phyloP scores from a whole-genome alignment of 2,888 invertebrate genomes.

The Actias luna region DNA sequence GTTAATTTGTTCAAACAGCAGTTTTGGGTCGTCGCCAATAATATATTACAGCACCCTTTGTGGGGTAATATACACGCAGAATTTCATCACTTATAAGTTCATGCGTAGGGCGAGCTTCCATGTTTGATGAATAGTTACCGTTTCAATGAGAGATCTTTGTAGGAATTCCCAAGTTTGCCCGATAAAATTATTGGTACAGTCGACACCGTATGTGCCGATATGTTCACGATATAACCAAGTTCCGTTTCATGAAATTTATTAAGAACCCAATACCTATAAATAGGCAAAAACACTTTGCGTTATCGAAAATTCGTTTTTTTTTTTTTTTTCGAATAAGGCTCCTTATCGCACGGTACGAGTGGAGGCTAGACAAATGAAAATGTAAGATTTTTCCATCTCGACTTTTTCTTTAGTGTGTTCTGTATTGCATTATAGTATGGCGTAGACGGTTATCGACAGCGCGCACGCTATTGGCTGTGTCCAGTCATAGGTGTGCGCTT shows the following conservation, averaged over 20 bases:
- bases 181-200: not conserved
- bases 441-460: too few species aligned
- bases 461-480: too few species aligned
- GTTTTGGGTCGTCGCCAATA: constrained; percentile 11
- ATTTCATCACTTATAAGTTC: constrained; percentile 10
- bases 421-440: too few species aligned
- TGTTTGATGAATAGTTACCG: not conserved
- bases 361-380: too few species aligned
- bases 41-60: constrained; percentile 14
- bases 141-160: constrained; percentile 7
- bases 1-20: constrained; percentile 15
- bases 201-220: not conserved
- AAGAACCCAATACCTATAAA: too few species aligned
- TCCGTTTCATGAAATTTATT: not conserved
- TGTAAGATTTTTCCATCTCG: too few species aligned
- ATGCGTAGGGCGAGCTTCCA: constrained; percentile 1
- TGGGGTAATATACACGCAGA: constrained; percentile 12
- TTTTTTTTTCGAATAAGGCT: too few species aligned
- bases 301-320: too few species aligned
- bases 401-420: too few species aligned
- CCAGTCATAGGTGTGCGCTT: too few species aligned
- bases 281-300: too few species aligned
- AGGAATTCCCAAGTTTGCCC: not conserved
- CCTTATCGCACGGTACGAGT: too few species aligned
- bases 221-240: not conserved